Evolutionary conservation across 2,888 invertebrate genomes (phyloP).

Genomic region (Fragum sueziense): DNA sequence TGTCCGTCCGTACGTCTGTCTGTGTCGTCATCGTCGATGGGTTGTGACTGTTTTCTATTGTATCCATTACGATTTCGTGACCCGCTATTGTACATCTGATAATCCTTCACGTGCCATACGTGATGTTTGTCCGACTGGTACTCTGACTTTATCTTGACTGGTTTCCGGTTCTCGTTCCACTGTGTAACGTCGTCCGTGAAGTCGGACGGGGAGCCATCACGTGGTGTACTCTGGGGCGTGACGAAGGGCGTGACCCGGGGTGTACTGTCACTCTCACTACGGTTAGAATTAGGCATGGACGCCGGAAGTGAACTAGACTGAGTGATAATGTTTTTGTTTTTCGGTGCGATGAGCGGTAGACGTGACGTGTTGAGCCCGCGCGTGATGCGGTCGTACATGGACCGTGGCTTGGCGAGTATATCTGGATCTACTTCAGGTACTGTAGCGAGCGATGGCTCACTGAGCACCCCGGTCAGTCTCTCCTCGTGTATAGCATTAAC

Average conservation of each 20-base stretch:
- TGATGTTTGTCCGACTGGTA: slow-evolving; percentile 1
- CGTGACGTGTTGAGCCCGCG: slow-evolving; percentile 50
- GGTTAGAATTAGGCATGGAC: slow-evolving; percentile 46
- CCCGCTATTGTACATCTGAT: not conserved
- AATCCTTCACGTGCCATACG: not conserved
- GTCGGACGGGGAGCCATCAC: slow-evolving; percentile 37
- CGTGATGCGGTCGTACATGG: slow-evolving; percentile 58
- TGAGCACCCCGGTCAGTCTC: slow-evolving; percentile 53
- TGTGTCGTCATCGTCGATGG: not conserved
- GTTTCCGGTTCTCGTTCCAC: slow-evolving; percentile 35
- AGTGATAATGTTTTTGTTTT: slow-evolving; percentile 36
- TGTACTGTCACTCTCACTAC: slow-evolving; percentile 48
- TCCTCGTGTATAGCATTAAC: slow-evolving; percentile 54
- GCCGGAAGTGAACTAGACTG: slow-evolving; percentile 49
- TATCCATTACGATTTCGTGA: slow-evolving; percentile 5
- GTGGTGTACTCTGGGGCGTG: slow-evolving; percentile 54
- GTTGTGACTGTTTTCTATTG: slow-evolving; percentile 1
- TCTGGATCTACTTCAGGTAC: slow-evolving; percentile 61
- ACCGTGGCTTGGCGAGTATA: slow-evolving; percentile 52
- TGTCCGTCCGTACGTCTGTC: not conserved
- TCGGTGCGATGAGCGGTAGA: slow-evolving; percentile 49
- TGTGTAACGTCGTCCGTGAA: slow-evolving; percentile 30
- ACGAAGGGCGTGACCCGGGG: slow-evolving; percentile 31
- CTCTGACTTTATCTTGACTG: slow-evolving; percentile 28
- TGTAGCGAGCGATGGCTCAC: slow-evolving; percentile 56